A percentile compares a stretch with the other conserved stretches of the same genome.
phyloP scores from a whole-genome alignment of 2,113 vertebrate genomes.

The Cranoglanis bouderius region DNA sequence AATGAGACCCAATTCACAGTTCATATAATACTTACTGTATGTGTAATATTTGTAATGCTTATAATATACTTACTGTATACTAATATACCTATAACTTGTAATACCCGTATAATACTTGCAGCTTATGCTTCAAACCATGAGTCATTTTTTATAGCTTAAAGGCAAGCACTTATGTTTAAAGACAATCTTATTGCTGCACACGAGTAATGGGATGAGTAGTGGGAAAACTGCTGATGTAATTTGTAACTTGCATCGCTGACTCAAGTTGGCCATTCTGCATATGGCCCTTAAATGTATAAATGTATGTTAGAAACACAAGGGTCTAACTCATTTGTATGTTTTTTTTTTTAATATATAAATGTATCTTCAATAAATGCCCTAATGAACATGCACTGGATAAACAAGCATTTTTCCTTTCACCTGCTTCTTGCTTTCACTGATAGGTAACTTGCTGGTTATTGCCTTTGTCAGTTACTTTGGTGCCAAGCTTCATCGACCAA shows the following conservation, averaged over 20 bases:
- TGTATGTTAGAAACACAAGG: not conserved
- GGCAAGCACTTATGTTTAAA: too few relatives aligned
- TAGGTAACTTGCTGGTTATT: constrained; percentile 93
- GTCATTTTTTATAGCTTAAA: too few relatives aligned
- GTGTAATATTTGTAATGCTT: not conserved
- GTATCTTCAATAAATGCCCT: not conserved
- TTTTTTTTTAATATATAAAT: too few relatives aligned
- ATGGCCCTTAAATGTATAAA: not conserved
- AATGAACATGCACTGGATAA: not conserved
- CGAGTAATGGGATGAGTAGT: too few relatives aligned
- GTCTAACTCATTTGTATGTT: not conserved
- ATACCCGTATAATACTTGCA: not conserved
- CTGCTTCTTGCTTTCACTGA: constrained; percentile 1
- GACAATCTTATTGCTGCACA: not conserved
- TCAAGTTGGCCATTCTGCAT: not conserved
- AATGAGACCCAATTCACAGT: not conserved
- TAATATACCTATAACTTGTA: not conserved
- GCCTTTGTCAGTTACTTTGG: constrained; percentile 95
- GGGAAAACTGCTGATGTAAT: too few relatives aligned
- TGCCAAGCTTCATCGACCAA: constrained; percentile 89
- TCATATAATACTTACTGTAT: not conserved
- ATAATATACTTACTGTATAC: not conserved
- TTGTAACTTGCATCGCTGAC: not conserved
- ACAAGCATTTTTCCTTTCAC: constrained; percentile 1
- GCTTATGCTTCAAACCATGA: not conserved